Evolutionary conservation across 2,113 vertebrate species (phyloP).

Genomic region (Gallinago paraguaiae): DNA sequence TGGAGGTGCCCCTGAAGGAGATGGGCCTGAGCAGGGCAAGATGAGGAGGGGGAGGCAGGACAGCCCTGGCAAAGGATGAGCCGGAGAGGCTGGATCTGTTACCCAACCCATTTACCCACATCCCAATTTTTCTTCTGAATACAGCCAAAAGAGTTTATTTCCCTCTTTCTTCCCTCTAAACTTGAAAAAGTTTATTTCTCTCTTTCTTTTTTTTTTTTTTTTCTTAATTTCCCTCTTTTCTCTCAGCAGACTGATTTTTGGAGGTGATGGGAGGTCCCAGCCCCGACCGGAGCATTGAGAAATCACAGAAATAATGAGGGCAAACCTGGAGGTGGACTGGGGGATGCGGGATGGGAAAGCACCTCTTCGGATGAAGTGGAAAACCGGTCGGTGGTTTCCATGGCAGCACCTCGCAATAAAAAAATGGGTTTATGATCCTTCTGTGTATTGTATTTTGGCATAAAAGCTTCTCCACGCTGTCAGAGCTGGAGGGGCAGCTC

Average conservation of each 20-base stretch:
- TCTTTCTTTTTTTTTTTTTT: background rate
- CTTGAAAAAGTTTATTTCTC: background rate
- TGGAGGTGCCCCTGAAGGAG: background rate
- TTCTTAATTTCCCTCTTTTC: background rate
- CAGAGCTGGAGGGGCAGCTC: slow-evolving; percentile 57
- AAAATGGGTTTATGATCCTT: slow-evolving; percentile 73
- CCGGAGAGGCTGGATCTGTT: background rate
- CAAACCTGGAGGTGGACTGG: background rate
- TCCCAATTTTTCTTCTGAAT: fast-evolving
- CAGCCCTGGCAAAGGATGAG: background rate
- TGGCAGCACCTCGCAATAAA: slow-evolving; percentile 68
- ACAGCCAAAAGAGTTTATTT: background rate
- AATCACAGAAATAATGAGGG: background rate
- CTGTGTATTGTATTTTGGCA: slow-evolving; percentile 72
- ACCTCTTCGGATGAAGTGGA: background rate
- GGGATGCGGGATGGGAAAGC: background rate
- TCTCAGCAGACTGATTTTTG: background rate
- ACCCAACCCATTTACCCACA: background rate
- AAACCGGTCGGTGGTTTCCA: slow-evolving; percentile 63
- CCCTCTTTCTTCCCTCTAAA: background rate
- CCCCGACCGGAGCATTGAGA: fast-evolving
- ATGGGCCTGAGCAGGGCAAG: fast-evolving
- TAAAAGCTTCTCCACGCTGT: slow-evolving; percentile 65
- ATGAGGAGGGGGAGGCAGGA: background rate
- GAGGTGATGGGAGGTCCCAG: background rate